phyloP scores from a whole-genome alignment of 2,797 vertebrate genomes.

The Eulemur rubriventer region DNA sequence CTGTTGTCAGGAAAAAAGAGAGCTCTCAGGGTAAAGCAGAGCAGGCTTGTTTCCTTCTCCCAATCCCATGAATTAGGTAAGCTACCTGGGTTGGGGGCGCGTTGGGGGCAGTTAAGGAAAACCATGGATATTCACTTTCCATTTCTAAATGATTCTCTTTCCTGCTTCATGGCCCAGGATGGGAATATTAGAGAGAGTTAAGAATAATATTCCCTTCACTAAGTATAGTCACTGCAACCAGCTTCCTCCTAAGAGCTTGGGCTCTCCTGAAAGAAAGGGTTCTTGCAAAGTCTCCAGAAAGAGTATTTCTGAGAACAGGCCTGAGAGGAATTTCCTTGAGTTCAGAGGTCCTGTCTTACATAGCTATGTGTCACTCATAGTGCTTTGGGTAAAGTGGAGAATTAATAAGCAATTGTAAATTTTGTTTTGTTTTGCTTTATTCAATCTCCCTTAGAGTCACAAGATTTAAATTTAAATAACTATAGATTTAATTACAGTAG shows the following conservation, averaged over 20 bases:
- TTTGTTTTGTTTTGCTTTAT: neutral
- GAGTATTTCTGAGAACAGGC: neutral
- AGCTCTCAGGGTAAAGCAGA: neutral
- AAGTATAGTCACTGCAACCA: neutral
- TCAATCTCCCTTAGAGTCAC: neutral
- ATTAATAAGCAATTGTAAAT: neutral
- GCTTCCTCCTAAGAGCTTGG: neutral
- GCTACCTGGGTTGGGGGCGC: too few relatives aligned
- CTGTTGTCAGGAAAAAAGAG: neutral
- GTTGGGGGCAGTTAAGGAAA: neutral
- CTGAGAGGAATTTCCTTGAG: neutral
- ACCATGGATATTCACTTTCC: neutral
- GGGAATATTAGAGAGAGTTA: neutral
- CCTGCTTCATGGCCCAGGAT: neutral
- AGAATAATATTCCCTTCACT: neutral
- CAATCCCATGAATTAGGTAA: neutral
- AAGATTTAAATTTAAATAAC: conserved; percentile 15
- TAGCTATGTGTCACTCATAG: neutral
- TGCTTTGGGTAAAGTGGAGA: neutral
- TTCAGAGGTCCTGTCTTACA: neutral
- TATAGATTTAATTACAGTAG: neutral
- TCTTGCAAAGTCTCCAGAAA: neutral
- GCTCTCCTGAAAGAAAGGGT: neutral
- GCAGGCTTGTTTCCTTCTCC: neutral
- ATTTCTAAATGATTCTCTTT: neutral